These are phyloP conservation scores for Diorhabda carinulata DNA, from an alignment of 1,140 invertebrate genomes.

Conservation along the genomic window DNA sequence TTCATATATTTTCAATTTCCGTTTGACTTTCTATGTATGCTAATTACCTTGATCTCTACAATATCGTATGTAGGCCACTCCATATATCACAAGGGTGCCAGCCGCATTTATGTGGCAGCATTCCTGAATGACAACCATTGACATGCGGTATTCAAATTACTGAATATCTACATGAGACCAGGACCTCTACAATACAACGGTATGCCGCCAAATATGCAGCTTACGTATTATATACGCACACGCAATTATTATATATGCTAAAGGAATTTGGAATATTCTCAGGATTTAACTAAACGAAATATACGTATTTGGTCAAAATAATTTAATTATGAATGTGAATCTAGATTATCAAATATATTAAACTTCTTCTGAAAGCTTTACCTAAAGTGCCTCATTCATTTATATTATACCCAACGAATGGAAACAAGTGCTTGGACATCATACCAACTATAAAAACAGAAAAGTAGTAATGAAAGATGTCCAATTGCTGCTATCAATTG, in stretches of 20 bases:
- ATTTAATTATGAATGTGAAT: too few relatives aligned
- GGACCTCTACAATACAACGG: background rate
- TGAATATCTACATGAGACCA: background rate
- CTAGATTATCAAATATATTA: too few relatives aligned
- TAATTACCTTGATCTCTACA: too few relatives aligned
- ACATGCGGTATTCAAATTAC: conserved; percentile 2
- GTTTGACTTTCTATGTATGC: too few relatives aligned
- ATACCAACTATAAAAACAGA: too few relatives aligned
- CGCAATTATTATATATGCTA: background rate
- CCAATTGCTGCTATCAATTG: too few relatives aligned
- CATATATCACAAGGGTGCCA: conserved; percentile 1
- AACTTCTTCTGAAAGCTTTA: too few relatives aligned
- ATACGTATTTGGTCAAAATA: background rate
- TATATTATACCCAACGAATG: too few relatives aligned
- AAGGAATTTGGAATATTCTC: background rate
- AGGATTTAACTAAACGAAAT: background rate
- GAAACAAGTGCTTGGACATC: too few relatives aligned
- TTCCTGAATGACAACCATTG: background rate
- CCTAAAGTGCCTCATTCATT: too few relatives aligned
- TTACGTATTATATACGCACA: background rate
- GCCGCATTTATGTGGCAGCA: conserved; percentile 1
- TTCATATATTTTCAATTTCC: too few relatives aligned
- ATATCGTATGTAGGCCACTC: background rate
- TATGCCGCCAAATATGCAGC: background rate
- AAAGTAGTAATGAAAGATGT: too few relatives aligned